Evolutionary conservation across 2,113 vertebrate species (phyloP), one percentile per base, ranked within the genome.

Genomic region (Machaerirhynchus nigripectus): DNA sequence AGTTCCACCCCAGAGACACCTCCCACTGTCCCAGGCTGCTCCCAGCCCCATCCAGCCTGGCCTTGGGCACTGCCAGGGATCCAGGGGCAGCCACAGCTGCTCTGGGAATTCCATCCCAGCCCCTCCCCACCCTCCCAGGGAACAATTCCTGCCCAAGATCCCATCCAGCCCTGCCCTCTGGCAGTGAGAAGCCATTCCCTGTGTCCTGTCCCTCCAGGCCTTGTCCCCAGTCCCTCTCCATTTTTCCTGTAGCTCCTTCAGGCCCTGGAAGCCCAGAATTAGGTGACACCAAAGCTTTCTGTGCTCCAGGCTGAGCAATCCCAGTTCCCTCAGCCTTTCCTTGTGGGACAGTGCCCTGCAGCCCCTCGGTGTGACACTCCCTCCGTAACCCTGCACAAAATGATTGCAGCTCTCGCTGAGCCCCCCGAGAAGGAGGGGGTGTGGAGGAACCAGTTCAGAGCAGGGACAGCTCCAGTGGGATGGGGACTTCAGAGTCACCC

Each of bases 391-490:
- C 30, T 11, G 9, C 15, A 7, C 7, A 33, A 30, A 60, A 44
- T 1, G 2, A 11, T 0, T 33, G n/a, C n/a, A 19, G 2, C 26
- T 59, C 31, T 16, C 40, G 1, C 1, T 1, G 31, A 56, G 40
- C 11, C 37, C 24, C 65, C 12, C 3, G 37, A 7, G 59, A 1
- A 67, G 40, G 59, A 7, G 7, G 8, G 14, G 35, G 1, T 21
- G 56, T 46, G 83, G 27, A 64, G 63, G 40, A 60, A 12, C 37
- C 71, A 30, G 22, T 8, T 59, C 4, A 13, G 52, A 6, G 50
- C 2, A 42, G 50, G 17, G 26, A 37, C 26, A 50, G 49, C 70
- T 57, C 40, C 59, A 6, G 44, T 1, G 24, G 74, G n/a, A 15
- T 5, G 19, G 26, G 53, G 26, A 22, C 37, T 59, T 15, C 68